Evolutionary conservation across 1,140 invertebrate genomes (phyloP).

Genomic region (Rhopalosiphum maidis): DNA sequence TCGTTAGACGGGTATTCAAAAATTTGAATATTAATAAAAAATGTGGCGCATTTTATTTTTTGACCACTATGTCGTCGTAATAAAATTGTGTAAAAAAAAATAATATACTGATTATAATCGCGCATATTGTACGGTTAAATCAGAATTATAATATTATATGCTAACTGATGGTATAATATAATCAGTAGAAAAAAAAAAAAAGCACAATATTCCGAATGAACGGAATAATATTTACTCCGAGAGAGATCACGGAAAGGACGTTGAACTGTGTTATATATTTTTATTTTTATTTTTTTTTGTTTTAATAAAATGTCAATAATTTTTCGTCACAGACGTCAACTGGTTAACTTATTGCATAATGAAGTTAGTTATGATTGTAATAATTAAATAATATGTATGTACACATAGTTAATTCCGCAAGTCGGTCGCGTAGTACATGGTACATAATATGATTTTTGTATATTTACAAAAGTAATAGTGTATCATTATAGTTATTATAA

Average conservation of each 20-base stretch:
- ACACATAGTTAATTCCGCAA: background rate
- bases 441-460: background rate
- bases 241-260: background rate
- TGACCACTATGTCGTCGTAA: background rate
- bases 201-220: slow-evolving; percentile 9
- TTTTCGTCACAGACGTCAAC: background rate
- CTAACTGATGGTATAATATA: background rate
- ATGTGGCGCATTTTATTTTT: background rate
- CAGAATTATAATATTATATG: background rate
- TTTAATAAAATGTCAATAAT: slow-evolving; percentile 2
- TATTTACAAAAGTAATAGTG: background rate
- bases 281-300: background rate
- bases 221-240: background rate
- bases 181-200: background rate
- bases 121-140: background rate
- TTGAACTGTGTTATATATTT: slow-evolving; percentile 6
- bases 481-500: background rate
- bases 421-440: background rate
- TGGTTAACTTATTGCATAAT: background rate
- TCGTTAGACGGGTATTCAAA: background rate
- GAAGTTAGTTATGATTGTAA: background rate
- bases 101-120: background rate
- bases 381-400: background rate
- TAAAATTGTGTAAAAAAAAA: background rate
- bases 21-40: background rate